A percentile compares a stretch with the other conserved stretches of the same genome.
phyloP scores from a whole-genome alignment of 2,888 invertebrate species.

The Mayetiola destructor region DNA sequence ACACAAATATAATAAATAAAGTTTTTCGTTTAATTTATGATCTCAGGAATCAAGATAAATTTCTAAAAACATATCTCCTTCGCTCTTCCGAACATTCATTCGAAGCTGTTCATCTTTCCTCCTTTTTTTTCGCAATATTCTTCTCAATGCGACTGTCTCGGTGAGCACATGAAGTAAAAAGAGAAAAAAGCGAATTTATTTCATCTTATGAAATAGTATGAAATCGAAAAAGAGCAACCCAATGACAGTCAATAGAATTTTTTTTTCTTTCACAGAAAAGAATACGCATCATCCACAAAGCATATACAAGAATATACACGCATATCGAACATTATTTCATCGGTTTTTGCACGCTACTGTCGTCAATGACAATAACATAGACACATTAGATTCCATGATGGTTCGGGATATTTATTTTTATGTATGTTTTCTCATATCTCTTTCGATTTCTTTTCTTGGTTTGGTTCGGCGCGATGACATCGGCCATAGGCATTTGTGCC shows the following conservation, averaged over 20 bases:
- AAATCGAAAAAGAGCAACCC: constrained; percentile 12
- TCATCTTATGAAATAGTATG: not conserved
- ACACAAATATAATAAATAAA: constrained; percentile 12
- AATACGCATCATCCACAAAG: constrained; percentile 10
- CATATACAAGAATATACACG: constrained; percentile 6
- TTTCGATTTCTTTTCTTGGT: not conserved
- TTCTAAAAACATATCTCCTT: constrained; percentile 12
- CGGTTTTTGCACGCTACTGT: constrained; percentile 11
- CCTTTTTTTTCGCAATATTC: constrained; percentile 2
- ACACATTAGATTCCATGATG: constrained; percentile 13
- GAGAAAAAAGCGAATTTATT: not conserved
- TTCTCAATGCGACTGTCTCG: not conserved
- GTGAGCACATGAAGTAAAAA: not conserved
- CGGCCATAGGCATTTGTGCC: not conserved
- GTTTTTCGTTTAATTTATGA: constrained; percentile 12
- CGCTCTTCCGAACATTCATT: constrained; percentile 7
- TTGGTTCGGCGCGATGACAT: not conserved
- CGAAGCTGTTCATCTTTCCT: not conserved
- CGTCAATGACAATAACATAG: constrained; percentile 10
- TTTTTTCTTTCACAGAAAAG: constrained; percentile 1
- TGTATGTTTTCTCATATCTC: constrained; percentile 9
- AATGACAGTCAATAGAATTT: not conserved
- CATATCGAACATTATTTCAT: constrained; percentile 2
- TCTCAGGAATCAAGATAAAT: constrained; percentile 13
- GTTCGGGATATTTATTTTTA: constrained; percentile 10